A percentile compares a stretch with the other conserved stretches of the same genome.
Evolutionary conservation across 2,113 vertebrate genomes (phyloP).

Genomic region (Forbesichthys agassizii): DNA sequence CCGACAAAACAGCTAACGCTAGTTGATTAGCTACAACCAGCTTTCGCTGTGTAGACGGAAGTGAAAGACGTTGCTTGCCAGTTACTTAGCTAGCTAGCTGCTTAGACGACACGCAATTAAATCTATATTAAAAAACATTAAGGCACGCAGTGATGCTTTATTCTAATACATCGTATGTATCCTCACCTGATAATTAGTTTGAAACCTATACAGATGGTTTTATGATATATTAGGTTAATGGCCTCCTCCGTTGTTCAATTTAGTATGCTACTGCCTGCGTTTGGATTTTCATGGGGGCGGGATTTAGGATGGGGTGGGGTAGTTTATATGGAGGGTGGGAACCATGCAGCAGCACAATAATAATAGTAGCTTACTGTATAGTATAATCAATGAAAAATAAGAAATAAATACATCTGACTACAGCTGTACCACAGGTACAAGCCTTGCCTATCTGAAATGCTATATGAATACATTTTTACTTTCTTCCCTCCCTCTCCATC

Average conservation of each 20-base stretch:
- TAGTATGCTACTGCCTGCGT: conserved; percentile 47
- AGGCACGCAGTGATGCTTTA: not conserved
- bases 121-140: too few species aligned
- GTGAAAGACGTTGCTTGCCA: conserved; percentile 30
- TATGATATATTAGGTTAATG: conserved; percentile 53
- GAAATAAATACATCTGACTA: not conserved
- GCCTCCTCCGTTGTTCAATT: conserved; percentile 47
- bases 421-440: not conserved
- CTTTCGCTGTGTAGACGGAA: conserved; percentile 56
- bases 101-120: conserved; percentile 16
- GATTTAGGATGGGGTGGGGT: conserved; percentile 30
- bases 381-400: too few species aligned
- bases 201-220: conserved; percentile 40
- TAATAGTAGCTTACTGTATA: too few species aligned
- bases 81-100: conserved; percentile 44
- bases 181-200: conserved; percentile 48
- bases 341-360: not conserved
- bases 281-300: conserved; percentile 63
- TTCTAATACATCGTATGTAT: too few species aligned
- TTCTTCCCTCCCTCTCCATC: too few species aligned
- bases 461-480: too few species aligned
- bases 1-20: conserved; percentile 35
- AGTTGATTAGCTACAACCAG: conserved; percentile 24
- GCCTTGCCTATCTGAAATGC: too few species aligned
- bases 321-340: not conserved